A percentile compares a stretch with the other conserved stretches of the same genome.
phyloP scores from a whole-genome alignment of 1,140 invertebrate species.

The Hylyphantes graminicola region DNA sequence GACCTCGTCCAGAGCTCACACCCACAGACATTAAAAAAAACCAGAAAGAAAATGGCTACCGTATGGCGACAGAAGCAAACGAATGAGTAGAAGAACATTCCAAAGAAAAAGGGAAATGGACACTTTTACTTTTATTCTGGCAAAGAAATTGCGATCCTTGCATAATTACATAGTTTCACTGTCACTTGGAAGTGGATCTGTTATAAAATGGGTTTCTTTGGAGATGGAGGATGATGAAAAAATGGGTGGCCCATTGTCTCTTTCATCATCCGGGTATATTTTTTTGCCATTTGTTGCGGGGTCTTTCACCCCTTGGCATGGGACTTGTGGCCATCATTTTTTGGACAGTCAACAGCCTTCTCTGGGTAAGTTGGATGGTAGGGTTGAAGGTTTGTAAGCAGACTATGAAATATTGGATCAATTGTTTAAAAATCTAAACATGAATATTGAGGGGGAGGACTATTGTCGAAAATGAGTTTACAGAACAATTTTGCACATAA shows the following conservation, averaged over 20 bases:
- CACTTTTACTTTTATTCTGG: conserved; percentile 21
- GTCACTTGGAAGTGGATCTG: conserved; percentile 15
- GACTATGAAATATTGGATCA: too few species aligned
- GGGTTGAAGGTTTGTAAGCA: too few species aligned
- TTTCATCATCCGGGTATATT: conserved; percentile 20
- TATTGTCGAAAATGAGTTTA: too few species aligned
- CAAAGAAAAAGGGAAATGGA: background rate
- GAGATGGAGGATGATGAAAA: background rate
- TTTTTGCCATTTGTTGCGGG: conserved; percentile 27
- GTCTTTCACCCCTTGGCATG: conserved; percentile 30
- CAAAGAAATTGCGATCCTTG: conserved; percentile 30
- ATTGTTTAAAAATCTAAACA: too few species aligned
- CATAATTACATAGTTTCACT: conserved; percentile 46
- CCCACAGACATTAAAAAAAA: conserved; percentile 2
- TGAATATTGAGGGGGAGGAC: too few species aligned
- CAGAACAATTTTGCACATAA: too few species aligned
- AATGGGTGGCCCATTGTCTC: conserved; percentile 28
- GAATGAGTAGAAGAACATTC: too few species aligned
- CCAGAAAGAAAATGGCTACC: too few species aligned
- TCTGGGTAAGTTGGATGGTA: too few species aligned
- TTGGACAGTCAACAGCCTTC: too few species aligned
- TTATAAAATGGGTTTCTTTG: conserved; percentile 23
- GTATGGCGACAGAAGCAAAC: background rate
- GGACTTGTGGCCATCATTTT: background rate
- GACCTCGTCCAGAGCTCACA: conserved; percentile 28